A percentile compares a stretch with the other conserved stretches of the same genome.
phyloP scores from a whole-genome alignment of 1,140 invertebrate species.

The Heliconius nattereri region DNA sequence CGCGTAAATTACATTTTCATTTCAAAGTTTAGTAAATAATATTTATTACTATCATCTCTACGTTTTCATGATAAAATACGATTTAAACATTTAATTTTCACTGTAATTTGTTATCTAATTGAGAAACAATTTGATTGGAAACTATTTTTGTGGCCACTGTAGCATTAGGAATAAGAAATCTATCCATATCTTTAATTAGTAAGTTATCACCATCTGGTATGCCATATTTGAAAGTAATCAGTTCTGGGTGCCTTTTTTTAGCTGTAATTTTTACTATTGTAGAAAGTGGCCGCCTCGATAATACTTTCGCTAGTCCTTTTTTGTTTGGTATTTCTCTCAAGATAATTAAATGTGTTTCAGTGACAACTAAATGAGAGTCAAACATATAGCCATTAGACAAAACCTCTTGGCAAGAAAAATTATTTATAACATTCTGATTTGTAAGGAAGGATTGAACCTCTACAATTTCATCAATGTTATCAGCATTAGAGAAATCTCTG shows the following conservation, averaged over 20 bases:
- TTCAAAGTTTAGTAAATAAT: neutral
- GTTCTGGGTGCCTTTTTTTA: constrained; percentile 94
- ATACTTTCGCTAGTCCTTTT: constrained; percentile 90
- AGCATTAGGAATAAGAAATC: constrained; percentile 96
- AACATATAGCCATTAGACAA: constrained; percentile 93
- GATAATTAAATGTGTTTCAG: constrained; percentile 92
- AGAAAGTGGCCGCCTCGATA: constrained; percentile 91
- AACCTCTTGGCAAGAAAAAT: constrained; percentile 95
- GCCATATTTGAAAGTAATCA: constrained; percentile 98
- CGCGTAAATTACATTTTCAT: neutral
- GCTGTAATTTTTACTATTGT: constrained; percentile 98
- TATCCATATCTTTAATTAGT: constrained; percentile 91
- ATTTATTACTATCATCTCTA: neutral
- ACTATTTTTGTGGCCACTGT: constrained; percentile 91
- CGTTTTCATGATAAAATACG: neutral
- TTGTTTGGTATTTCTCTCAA: constrained; percentile 90
- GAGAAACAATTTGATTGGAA: constrained; percentile 82
- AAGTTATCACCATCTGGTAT: constrained; percentile 87
- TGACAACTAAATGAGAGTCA: constrained; percentile 94
- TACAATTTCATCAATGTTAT: constrained; percentile 70
- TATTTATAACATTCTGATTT: constrained; percentile 90
- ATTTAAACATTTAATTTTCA: constrained; percentile 32
- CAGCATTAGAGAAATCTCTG: constrained; percentile 56
- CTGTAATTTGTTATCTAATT: constrained; percentile 68
- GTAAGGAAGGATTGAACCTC: constrained; percentile 86